Base-by-base conservation (phyloP, 2,888 invertebrate genomes). In the Meta bourneti region DNA sequence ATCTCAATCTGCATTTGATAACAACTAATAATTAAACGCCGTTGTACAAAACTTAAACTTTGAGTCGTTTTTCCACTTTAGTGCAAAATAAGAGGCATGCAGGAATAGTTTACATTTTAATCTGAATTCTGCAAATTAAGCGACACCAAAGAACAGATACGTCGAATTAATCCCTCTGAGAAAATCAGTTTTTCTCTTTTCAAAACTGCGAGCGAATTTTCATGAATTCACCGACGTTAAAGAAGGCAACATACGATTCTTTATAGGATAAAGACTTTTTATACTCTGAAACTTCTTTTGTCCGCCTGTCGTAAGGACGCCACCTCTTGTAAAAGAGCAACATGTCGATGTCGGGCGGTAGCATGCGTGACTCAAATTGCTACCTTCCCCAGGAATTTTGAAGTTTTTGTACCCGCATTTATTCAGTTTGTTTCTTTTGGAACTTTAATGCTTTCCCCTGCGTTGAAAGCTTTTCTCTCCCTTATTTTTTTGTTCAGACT, bases 351-450 rank as follows among this genome's bases (percentile, higher is more conserved):
- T 34, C 61, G 61, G 20, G 13, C 79, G 34, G 54, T 79, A 54
- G 54, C 79, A 79, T 79, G 6, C 79, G 79, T 79, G 79, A 79
- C 79, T 79, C 69, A 79, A 34, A 34, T 7, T 61, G 78, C 51
- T 52, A 78, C 78, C 78, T 78, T 52, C 78, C 78, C n/a, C 13
- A 61, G 8, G 48, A 61, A 79, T 34, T 61, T 16, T n/a, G 34
- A 69, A n/a, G 54, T 34, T 79, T 79, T 79, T 79, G 34, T 61
- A 8, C 79, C 34, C 20, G 69, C 16, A 6, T 77, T 19, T 8
- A 1, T n/a, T n/a, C 51, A 19, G 20, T 69, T 20, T 34, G 20
- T 19, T 79, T 61, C 1, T 20, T 61, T 61, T 34, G 61, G 7
- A 16, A 20, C 61, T 16, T 61, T 79, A 20, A 34, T 13, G 19